A percentile compares a stretch with the other conserved stretches of the same genome.
Evolutionary conservation across 2,888 invertebrate species (phyloP).

Genomic region (Ophraella communa): DNA sequence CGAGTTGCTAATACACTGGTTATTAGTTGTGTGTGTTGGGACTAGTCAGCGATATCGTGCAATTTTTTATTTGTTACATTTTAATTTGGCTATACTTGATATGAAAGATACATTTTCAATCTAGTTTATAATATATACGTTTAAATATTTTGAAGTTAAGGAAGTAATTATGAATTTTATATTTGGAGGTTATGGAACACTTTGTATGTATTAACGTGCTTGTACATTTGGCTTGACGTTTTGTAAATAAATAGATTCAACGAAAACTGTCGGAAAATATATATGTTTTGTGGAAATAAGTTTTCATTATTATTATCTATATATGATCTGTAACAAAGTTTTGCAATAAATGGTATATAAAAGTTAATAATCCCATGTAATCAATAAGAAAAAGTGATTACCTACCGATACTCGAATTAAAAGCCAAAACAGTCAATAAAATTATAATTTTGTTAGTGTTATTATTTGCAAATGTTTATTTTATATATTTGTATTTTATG

Average conservation of each 20-base stretch:
- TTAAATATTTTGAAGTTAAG: too few species aligned
- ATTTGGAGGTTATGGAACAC: neutral
- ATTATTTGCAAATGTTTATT: neutral
- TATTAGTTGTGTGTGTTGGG: too few species aligned
- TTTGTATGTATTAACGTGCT: neutral
- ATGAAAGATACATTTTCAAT: too few species aligned
- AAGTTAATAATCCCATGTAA: neutral
- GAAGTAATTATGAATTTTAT: too few species aligned
- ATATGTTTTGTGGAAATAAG: too few species aligned
- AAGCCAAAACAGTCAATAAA: conserved; percentile 8
- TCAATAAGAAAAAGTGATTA: neutral
- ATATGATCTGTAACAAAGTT: too few species aligned
- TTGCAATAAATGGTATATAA: neutral
- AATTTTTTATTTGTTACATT: too few species aligned
- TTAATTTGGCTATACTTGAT: too few species aligned
- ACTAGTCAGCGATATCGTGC: too few species aligned
- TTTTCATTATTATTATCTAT: too few species aligned
- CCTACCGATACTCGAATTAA: conserved; percentile 1
- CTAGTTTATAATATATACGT: too few species aligned
- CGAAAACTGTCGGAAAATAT: neutral
- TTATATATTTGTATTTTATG: conserved; percentile 13
- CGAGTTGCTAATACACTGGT: too few species aligned
- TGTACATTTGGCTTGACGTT: conserved; percentile 13
- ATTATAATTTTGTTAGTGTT: neutral
- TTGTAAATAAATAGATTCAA: conserved; percentile 13